Evolutionary conservation across 2,888 invertebrate species (phyloP), one percentile per base, ranked within the genome.

Genomic region (Alloplasta piceator): DNA sequence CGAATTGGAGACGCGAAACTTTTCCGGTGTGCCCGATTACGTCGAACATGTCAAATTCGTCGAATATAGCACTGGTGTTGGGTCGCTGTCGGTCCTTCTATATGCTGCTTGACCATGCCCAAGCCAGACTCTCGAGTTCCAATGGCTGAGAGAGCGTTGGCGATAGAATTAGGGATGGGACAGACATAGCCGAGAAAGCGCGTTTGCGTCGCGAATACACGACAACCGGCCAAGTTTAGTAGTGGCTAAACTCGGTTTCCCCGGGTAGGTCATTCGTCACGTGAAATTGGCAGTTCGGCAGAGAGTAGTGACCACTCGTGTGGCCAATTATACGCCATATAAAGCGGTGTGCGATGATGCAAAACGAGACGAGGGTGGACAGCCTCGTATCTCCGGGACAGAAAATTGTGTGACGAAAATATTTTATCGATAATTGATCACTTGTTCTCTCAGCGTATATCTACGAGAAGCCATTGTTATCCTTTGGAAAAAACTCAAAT

Each of bases 181-280:
- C 52, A 39, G 38, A 10, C 16, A 48, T n/a, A 56, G 43, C 50
- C 55, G 64, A 16, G 12, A 64, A 73, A 63, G 56, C 43, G 46
- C 74, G 48, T 50, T 46, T 48, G 46, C 39, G 56, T 48, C 43
- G 6, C 12, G 10, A 58, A 58, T 41, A 39, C 43, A 9, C 50
- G 12, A 12, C 58, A 66, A 71, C 41, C 16, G 66, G 55, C 52
- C 74, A 75, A 75, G 75, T 72, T 76, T 76, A 72, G 72, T 80
- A 60, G 73, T 26, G 68, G 39, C 39, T 26, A 26, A 66, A 74
- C 74, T 75, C 48, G 36, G 46, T 56, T 36, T 36, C 41, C 66
- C 56, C 26, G 26, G 67, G 9, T 43, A 26, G 72, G 72, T 72
- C 76, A 72, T 80, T 80, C 80, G 76, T 77, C 76, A 76, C 63